Base-by-base conservation (phyloP, 2,113 vertebrate genomes). In the Ivindomyrus marchei region DNA sequence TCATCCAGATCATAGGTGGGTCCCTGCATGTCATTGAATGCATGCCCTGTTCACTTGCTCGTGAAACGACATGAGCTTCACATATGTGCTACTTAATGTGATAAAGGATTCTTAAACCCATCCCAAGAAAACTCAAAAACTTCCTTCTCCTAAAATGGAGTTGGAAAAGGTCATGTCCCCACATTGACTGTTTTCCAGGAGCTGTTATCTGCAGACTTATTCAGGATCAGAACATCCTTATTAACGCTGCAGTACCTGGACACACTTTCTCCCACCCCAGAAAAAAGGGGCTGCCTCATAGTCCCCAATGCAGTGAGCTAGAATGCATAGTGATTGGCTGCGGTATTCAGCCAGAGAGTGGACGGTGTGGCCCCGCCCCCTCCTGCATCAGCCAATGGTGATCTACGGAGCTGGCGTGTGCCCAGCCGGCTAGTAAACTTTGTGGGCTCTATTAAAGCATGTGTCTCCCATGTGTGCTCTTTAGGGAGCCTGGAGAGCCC, bases 1-100 rank as follows among this genome's bases (percentile, higher is more conserved):
- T 99, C 96, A 99, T 99, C 94, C 98, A 99, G 96, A 98, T 99
- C 95, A 99, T 99, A 89, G 98, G 98, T 99, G 95, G 97, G 96
- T 92, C 36, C 1, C 13, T 39, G 19, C 56, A 0, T 39, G 74
- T 10, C 10, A 7, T 47, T 85, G 17, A 88, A 70, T 31, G 62
- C 62, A 70, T 66, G 58, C 83, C 47, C 27, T 85, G 70, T 19
- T 52, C n/a, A 27, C 77, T 58, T 31, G 83, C n/a, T 3, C 58
- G 53, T 0, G 45, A 77, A 89, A 53, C n/a, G 2, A 77, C 45
- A 66, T 77, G 83, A 45, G 90, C 85, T 62, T n/a, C 9, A n/a
- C 13, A 0, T 77, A 17, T 2, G 13, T 77, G 13, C 70, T 27
- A 66, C 27, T 66, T 11, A n/a, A 62, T 9, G 7, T 3, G 21